phyloP scores from a whole-genome alignment of 2,113 vertebrate genomes.

The Fulmarus glacialis region DNA sequence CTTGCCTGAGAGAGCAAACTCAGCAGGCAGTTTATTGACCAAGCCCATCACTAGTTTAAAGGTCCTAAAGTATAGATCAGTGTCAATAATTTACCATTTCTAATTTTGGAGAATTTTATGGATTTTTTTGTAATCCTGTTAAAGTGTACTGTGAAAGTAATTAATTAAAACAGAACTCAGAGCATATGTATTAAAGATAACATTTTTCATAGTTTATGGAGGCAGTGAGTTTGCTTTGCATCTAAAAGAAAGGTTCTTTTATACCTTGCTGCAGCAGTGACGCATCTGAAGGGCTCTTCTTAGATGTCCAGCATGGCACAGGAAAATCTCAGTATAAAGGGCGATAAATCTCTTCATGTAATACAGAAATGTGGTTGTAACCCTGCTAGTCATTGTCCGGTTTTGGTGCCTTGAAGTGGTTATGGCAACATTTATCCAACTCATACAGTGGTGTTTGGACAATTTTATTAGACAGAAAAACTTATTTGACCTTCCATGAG shows the following conservation, averaged over 20 bases:
- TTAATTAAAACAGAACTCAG: neutral
- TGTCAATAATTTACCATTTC: neutral
- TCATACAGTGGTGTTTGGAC: neutral
- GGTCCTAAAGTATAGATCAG: neutral
- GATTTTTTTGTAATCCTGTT: neutral
- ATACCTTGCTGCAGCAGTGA: neutral
- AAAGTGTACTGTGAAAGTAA: neutral
- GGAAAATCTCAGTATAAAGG: neutral
- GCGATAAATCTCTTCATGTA: neutral
- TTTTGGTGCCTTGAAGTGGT: neutral
- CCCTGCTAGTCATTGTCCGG: neutral
- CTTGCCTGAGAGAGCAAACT: neutral
- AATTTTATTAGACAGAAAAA: neutral
- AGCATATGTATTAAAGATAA: neutral
- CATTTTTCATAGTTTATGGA: neutral
- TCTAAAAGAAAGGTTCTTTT: neutral
- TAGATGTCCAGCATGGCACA: accelerated
- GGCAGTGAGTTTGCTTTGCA: neutral
- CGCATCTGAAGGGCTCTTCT: neutral
- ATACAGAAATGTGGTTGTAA: neutral
- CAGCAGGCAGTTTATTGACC: neutral
- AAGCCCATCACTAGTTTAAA: neutral
- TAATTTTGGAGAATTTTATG: neutral
- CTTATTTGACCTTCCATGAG: neutral
- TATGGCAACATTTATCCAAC: neutral